phyloP scores from a whole-genome alignment of 2,113 vertebrate species.

The Sturnus vulgaris region DNA sequence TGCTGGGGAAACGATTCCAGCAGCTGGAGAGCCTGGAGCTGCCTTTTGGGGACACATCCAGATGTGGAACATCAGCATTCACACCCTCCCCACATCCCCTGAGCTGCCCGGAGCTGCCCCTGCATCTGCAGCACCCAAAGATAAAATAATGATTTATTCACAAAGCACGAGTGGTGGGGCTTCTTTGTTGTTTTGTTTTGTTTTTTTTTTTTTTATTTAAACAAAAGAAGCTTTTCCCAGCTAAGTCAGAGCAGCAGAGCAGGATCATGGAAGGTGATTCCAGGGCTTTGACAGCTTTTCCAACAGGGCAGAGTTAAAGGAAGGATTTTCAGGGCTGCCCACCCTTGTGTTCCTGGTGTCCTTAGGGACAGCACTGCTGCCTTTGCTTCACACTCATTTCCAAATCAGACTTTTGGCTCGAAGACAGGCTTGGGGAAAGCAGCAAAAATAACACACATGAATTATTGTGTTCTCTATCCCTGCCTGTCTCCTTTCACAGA shows the following conservation, averaged over 20 bases:
- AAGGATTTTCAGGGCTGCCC: background rate
- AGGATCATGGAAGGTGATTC: background rate
- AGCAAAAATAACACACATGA: background rate
- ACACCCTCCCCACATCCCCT: background rate
- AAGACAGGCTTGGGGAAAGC: background rate
- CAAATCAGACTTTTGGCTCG: background rate
- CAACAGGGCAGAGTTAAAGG: background rate
- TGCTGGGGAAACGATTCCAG: background rate
- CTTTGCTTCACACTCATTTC: background rate
- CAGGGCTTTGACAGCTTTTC: background rate
- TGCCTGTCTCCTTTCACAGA: background rate
- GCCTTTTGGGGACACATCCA: background rate
- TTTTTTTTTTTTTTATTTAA: background rate
- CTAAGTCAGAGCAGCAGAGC: background rate
- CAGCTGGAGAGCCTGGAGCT: background rate
- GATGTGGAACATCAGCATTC: background rate
- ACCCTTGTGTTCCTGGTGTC: background rate
- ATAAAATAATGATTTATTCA: background rate
- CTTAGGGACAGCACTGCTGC: background rate
- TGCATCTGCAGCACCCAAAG: background rate
- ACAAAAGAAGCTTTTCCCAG: background rate
- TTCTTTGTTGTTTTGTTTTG: background rate
- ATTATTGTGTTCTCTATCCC: background rate
- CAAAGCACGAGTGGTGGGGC: accelerated
- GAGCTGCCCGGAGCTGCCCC: background rate